Evolutionary conservation across 2,113 vertebrate genomes (phyloP).

Genomic region (Polypterus senegalus): DNA sequence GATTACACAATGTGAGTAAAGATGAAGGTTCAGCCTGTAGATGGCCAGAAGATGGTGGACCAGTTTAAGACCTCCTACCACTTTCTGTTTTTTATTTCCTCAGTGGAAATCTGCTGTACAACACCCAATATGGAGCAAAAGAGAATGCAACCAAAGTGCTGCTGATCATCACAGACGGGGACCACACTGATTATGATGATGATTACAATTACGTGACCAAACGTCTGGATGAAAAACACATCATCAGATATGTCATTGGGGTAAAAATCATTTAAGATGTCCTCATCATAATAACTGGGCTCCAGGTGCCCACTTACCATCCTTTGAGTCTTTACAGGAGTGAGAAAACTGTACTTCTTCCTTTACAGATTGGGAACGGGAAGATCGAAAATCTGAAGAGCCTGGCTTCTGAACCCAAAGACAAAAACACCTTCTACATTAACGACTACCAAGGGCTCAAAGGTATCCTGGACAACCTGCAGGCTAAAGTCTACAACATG

Average conservation of each 20-base stretch:
- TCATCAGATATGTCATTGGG: slow-evolving; percentile 47
- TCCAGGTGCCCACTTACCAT: no score
- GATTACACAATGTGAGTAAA: slow-evolving; percentile 46
- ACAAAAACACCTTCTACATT: slow-evolving; percentile 33
- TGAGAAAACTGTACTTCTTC: not conserved
- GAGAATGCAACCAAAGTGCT: slow-evolving; percentile 49
- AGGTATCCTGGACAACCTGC: slow-evolving; percentile 42
- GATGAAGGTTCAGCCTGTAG: no score
- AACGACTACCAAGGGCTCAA: slow-evolving; percentile 34
- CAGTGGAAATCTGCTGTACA: slow-evolving; percentile 27
- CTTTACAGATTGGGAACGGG: slow-evolving; percentile 28
- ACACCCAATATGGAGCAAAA: slow-evolving; percentile 29
- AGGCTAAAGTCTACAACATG: slow-evolving; percentile 51
- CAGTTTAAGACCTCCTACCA: no score
- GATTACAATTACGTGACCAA: accelerated
- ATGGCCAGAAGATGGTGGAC: no score
- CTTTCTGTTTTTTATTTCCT: no score
- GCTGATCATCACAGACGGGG: slow-evolving; percentile 63
- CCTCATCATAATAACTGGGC: no score
- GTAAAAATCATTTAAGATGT: slow-evolving; percentile 24
- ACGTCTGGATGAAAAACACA: slow-evolving; percentile 12
- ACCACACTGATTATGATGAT: slow-evolving; percentile 14
- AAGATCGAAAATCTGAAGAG: accelerated
- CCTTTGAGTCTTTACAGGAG: no score
- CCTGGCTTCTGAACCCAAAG: slow-evolving; percentile 37